A percentile compares a stretch with the other conserved stretches of the same genome.
Conservation (phyloP, 1,140 invertebrate species). For the Scylla paramamosain region DNA sequence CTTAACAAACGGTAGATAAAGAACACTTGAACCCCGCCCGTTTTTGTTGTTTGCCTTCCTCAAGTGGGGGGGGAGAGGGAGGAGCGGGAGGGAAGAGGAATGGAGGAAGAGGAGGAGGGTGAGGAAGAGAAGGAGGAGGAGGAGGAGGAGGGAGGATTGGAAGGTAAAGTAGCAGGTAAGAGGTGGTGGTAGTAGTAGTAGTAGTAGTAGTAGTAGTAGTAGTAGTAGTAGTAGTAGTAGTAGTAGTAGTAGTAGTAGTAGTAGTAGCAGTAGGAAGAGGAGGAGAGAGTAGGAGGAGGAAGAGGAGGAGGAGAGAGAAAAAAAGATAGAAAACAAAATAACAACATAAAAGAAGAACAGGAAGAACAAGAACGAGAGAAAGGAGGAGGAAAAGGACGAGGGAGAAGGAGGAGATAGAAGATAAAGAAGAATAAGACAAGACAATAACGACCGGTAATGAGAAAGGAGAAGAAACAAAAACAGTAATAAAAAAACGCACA, state of each 20-base stretch:
- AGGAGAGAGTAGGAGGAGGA: too few species aligned
- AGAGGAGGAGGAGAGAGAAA: too few species aligned
- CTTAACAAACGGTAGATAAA: slow-evolving; percentile 43
- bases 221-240: too few species aligned
- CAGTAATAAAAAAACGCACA: not conserved
- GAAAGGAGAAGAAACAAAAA: not conserved
- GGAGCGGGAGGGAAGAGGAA: not conserved
- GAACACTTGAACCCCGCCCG: not conserved
- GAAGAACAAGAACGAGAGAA: not conserved
- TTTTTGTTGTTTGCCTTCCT: too few species aligned
- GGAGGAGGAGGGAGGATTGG: not conserved
- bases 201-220: not conserved
- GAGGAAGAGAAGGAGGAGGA: not conserved
- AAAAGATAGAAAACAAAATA: too few species aligned
- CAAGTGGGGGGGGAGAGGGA: not conserved
- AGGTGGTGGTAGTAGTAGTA: not conserved
- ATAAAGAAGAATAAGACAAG: not conserved
- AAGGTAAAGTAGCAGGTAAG: not conserved
- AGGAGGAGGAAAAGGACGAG: not conserved
- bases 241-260: too few species aligned
- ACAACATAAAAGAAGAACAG: not conserved
- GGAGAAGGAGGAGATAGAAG: not conserved
- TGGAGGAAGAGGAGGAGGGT: not conserved
- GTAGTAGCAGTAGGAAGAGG: not conserved
- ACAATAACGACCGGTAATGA: not conserved